Evolutionary conservation across 2,797 vertebrate species (phyloP).

Genomic region (Tarsius wallacei): DNA sequence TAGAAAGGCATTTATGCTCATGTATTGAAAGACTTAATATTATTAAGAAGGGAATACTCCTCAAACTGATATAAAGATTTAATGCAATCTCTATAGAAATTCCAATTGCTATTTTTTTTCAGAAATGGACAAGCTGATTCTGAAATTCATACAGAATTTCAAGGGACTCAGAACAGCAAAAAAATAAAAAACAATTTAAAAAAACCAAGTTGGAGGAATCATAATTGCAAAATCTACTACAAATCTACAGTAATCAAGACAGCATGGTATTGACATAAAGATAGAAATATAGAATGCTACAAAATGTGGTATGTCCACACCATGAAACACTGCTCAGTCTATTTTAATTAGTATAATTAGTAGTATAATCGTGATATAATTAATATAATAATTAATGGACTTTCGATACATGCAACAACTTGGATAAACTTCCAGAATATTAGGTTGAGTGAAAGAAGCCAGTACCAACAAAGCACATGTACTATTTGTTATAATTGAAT

Average conservation of each 20-base stretch:
- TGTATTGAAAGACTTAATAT: neutral
- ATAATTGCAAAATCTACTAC: neutral
- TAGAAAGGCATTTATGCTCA: neutral
- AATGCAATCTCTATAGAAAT: neutral
- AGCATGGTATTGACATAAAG: neutral
- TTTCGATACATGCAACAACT: too few relatives aligned
- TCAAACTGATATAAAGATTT: neutral
- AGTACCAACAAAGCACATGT: neutral
- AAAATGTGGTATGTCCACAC: neutral
- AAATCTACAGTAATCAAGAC: neutral
- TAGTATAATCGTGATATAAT: too few relatives aligned
- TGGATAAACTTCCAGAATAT: neutral
- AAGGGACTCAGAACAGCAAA: neutral
- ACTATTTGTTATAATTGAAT: neutral
- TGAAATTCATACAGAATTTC: neutral
- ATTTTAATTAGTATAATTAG: too few relatives aligned
- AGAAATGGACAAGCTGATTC: neutral
- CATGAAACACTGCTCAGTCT: neutral
- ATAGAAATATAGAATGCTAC: neutral
- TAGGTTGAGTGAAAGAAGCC: neutral
- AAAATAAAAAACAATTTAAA: neutral
- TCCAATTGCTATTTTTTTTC: neutral
- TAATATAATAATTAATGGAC: too few relatives aligned
- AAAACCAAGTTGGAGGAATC: neutral
- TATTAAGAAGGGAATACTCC: neutral